Percentiles rank a stretch among this genome's conserved stretches.
phyloP scores from a whole-genome alignment of 2,797 vertebrate genomes.

The Ispidina picta region DNA sequence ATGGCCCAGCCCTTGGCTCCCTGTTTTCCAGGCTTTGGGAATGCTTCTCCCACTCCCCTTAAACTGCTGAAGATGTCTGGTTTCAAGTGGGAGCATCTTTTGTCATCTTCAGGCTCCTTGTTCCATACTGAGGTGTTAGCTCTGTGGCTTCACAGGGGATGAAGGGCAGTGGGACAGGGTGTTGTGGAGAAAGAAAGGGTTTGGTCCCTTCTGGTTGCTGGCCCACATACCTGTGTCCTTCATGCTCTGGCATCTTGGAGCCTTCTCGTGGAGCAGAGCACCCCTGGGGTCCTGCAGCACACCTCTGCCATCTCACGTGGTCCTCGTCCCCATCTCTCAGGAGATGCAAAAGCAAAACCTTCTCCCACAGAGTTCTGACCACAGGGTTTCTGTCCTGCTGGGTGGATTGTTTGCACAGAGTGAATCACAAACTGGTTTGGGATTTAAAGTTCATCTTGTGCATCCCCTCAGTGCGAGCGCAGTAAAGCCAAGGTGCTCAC shows the following conservation, averaged over 20 bases:
- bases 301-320: accelerated
- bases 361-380: too few relatives aligned
- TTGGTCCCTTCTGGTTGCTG: background rate
- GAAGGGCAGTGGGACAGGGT: background rate
- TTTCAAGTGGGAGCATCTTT: background rate
- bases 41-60: background rate
- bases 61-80: accelerated
- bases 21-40: accelerated
- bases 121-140: accelerated
- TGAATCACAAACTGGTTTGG: background rate
- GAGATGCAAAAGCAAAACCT: too few relatives aligned
- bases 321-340: background rate
- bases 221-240: background rate
- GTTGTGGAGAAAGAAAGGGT: background rate
- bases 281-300: background rate
- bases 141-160: accelerated
- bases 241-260: background rate
- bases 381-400: background rate
- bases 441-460: background rate
- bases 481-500: too few relatives aligned
- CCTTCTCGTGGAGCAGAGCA: background rate
- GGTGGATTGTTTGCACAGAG: background rate
- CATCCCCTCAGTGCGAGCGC: background rate
- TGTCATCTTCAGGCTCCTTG: background rate
- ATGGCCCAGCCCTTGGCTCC: background rate